Base-by-base conservation (phyloP, 1,140 invertebrate species). In the Eriosoma lanigerum region DNA sequence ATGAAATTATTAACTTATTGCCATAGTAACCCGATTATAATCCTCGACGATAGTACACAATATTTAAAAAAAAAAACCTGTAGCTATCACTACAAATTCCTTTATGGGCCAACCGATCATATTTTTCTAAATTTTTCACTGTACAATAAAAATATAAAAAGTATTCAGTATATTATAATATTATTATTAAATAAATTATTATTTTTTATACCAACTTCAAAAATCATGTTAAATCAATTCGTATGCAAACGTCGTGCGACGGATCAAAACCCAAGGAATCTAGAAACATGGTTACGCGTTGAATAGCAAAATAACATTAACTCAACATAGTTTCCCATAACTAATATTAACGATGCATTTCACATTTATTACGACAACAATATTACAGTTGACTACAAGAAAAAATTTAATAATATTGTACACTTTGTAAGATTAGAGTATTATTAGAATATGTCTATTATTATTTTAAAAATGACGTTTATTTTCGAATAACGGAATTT, bases 21-120 rank as follows among this genome's bases (percentile, higher is more conserved):
- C 5, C 64, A 68, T 68, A n/a, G n/a, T 68, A 46, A 1, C n/a
- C 64, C n/a, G 12, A 24, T n/a, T 68, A n/a, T n/a, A 68, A 68
- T 46, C 38, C 64, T 3, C 15, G 64, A 44, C 21, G n/a, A 17
- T 68, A 46, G 38, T 21, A 68, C 15, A 68, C 46, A 3, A 38
- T n/a, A n/a, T n/a, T n/a, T n/a, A n/a, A n/a, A n/a, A n/a, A n/a
- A n/a, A n/a, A n/a, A n/a, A n/a, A 66, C 19, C 32, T 38, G 10
- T 66, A 9, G 5, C n/a, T 66, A 32, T 66, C 64, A 68, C 21
- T 68, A 44, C 32, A 15, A 68, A 46, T 24, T 21, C 29, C n/a
- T 1, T 24, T 38, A 38, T 8, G 32, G 8, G 32, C 32, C 32
- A 38, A 8, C 32, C 32, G 32, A 4, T 38, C 32, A 38, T 38